Conservation (phyloP, 1,140 invertebrate species). For the Nomia melanderi region DNA sequence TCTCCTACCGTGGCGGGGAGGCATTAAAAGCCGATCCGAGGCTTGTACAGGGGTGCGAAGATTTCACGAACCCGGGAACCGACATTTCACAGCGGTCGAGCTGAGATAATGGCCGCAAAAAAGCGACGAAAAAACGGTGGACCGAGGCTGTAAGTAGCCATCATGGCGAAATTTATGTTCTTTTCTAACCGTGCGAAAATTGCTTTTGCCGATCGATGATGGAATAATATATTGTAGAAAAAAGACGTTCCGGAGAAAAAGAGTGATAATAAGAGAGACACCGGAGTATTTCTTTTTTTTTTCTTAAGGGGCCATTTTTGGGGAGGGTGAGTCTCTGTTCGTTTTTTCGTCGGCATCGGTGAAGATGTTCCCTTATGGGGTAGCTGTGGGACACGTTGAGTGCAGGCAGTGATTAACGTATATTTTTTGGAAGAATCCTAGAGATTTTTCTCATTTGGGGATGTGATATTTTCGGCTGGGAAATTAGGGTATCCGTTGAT, state of each 20-base stretch:
- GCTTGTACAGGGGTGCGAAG: neutral
- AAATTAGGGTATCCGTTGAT: no score
- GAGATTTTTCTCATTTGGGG: neutral
- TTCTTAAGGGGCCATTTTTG: neutral
- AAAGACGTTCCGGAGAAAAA: slow-evolving; percentile 15
- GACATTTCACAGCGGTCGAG: slow-evolving; percentile 65
- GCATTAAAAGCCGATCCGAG: slow-evolving; percentile 30
- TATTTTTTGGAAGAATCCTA: neutral
- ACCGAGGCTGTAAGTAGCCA: neutral
- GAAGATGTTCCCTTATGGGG: neutral
- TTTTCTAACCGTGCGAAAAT: slow-evolving; percentile 54
- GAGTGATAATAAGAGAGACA: neutral
- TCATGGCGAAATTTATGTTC: slow-evolving; percentile 45
- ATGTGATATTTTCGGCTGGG: no score
- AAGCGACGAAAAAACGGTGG: neutral
- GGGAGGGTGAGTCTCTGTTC: neutral
- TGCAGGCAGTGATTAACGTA: neutral
- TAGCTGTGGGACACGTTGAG: neutral
- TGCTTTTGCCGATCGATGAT: slow-evolving; percentile 15
- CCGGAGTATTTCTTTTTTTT: slow-evolving; percentile 11
- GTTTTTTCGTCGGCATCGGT: neutral
- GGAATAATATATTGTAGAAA: neutral
- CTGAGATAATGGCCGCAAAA: slow-evolving; percentile 61
- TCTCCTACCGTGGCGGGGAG: neutral
- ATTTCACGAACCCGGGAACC: slow-evolving; percentile 60